A percentile compares a stretch with the other conserved stretches of the same genome.
Conservation (phyloP, 2,888 invertebrate genomes). For the Lycia hirtaria region DNA sequence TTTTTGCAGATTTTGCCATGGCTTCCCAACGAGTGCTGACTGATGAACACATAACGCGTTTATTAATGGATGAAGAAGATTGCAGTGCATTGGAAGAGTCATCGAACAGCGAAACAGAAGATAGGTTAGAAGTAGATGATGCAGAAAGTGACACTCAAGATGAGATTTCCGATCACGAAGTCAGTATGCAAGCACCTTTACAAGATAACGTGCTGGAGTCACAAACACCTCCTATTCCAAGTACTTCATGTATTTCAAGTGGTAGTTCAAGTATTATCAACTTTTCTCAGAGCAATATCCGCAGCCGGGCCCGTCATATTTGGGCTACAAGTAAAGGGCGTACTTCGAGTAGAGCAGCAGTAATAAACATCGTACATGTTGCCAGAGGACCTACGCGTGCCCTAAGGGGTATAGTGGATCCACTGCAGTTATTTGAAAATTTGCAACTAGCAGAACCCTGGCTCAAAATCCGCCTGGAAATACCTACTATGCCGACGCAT, state of each 20-base stretch:
- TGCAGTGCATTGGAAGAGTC: slow-evolving; percentile 12
- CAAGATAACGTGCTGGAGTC: slow-evolving; percentile 8
- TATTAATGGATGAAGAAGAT: slow-evolving; percentile 22
- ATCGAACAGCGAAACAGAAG: slow-evolving; percentile 24
- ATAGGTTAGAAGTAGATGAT: slow-evolving; percentile 23
- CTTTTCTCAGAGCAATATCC: slow-evolving; percentile 22
- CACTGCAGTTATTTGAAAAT: slow-evolving; percentile 21
- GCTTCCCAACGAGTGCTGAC: slow-evolving; percentile 17
- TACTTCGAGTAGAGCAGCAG: slow-evolving; percentile 18
- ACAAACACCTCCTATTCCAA: slow-evolving; percentile 17
- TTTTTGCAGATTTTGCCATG: slow-evolving; percentile 20
- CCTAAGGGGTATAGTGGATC: slow-evolving; percentile 18
- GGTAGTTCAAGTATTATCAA: slow-evolving; percentile 20
- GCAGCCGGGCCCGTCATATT: slow-evolving; percentile 18
- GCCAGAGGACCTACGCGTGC: slow-evolving; percentile 19
- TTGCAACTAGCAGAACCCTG: neutral
- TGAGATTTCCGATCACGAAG: slow-evolving; percentile 22
- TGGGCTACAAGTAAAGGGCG: slow-evolving; percentile 24
- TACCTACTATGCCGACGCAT: neutral
- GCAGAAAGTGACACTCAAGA: slow-evolving; percentile 12
- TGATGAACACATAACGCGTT: slow-evolving; percentile 16
- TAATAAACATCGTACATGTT: slow-evolving; percentile 6
- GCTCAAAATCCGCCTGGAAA: neutral
- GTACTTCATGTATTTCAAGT: slow-evolving; percentile 1
- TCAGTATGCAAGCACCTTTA: slow-evolving; percentile 8